Evolutionary conservation across 2,113 vertebrate species (phyloP), one percentile per base, ranked within the genome.

Genomic region (Octodon degus): DNA sequence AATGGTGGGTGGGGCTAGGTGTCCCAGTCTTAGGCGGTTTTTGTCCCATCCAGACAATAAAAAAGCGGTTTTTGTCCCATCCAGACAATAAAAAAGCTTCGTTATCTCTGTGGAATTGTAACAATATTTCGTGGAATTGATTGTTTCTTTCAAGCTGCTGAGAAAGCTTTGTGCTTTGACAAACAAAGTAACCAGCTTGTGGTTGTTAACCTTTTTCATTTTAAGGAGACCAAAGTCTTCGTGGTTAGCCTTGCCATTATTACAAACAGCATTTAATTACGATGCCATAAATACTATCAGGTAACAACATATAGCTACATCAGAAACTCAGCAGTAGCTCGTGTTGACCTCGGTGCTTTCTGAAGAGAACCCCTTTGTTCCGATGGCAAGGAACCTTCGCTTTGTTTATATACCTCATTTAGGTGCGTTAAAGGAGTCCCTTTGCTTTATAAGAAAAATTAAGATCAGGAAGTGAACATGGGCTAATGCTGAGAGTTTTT

Each of bases 1-100:
- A 98, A 99, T 99, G 97, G 97, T 97, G 80, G 96, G 94, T 95
- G 98, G 98, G 96, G 81, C 97, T 92, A 93, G 94, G 97, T 98
- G 92, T 98, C 97, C 98, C 25, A 97, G 80, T 98, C 96, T 97
- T 92, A 95, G 94, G 92, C 63, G 92, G 19, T 98, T 98, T 96
- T 98, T 97, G 81, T 98, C 94, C 98, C 97, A 98, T 97, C 90
- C 97, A 98, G 98, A 98, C 98, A 98, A 97, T 97, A 92, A 97
- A 50, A 77, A 97, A 43, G 63, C 17, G 92, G 19, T 98, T 98
- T 96, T 98, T 97, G 81, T 98, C 94, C 98, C 97, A 98, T 97
- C 90, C 97, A 98, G 98, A 98, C 98, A 98, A 97, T 97, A 92
- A 97, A 50, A 77, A 97, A 43, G 63, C 17, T 97, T 97, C 88